phyloP scores from a whole-genome alignment of 37 sponge, comb jelly and placozoan genomes.

The Theonella swinhoei region DNA sequence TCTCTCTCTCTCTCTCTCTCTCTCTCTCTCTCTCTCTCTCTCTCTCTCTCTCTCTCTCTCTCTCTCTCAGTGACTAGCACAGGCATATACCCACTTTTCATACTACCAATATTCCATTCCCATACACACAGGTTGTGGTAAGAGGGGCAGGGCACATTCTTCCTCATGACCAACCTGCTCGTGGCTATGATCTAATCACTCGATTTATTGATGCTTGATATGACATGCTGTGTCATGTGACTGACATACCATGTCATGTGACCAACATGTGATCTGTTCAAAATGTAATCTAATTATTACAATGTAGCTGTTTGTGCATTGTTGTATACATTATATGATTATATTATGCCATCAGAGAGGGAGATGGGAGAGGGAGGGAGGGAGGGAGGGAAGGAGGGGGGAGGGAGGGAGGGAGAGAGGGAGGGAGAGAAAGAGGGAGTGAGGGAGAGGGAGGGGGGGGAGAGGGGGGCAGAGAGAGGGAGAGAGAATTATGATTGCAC shows the following conservation, averaged over 20 bases:
- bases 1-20: neutral
- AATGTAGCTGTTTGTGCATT: neutral
- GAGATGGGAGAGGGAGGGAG: too few relatives aligned
- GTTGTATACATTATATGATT: neutral
- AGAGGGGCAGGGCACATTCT: conserved; percentile 87
- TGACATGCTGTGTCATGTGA: too few relatives aligned
- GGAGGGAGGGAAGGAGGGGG: neutral
- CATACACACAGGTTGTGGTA: conserved; percentile 73
- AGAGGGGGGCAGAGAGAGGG: conserved; percentile 4
- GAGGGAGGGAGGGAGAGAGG: neutral
- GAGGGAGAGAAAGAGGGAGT: neutral
- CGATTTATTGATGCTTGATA: conserved; percentile 46
- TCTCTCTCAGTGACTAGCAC: too few relatives aligned
- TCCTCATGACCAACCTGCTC: conserved; percentile 87
- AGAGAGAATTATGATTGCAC: neutral
- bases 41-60: too few relatives aligned
- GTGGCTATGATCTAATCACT: conserved; percentile 66
- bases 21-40: too few relatives aligned
- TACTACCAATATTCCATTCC: too few relatives aligned
- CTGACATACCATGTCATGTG: too few relatives aligned
- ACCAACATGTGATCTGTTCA: conserved; percentile 1
- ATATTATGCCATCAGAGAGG: neutral
- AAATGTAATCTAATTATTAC: conserved; percentile 1
- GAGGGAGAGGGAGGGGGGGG: neutral
- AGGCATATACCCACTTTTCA: too few relatives aligned